Conservation (phyloP, 2,888 invertebrate genomes). For the Esperia sulphurella region DNA sequence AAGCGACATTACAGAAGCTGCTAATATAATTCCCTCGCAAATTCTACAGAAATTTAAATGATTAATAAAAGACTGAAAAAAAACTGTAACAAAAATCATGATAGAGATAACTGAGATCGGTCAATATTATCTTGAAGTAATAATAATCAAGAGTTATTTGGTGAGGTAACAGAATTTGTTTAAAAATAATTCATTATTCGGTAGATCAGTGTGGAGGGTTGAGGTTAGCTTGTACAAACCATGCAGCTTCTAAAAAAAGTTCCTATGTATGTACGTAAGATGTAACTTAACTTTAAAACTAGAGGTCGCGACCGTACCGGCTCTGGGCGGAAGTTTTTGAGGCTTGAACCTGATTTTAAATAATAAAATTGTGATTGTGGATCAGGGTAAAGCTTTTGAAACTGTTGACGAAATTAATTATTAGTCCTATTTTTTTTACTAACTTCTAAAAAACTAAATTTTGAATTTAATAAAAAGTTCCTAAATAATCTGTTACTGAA, state of each 20-base stretch:
- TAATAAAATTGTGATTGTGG: slow-evolving; percentile 55
- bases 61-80: not conserved
- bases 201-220: slow-evolving; percentile 77
- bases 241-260: slow-evolving; percentile 80
- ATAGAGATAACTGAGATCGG: slow-evolving; percentile 31
- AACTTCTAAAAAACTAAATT: not conserved
- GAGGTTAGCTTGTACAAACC: slow-evolving; percentile 79
- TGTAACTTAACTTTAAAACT: slow-evolving; percentile 73
- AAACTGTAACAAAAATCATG: slow-evolving; percentile 7
- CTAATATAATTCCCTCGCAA: too few species aligned
- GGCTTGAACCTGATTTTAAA: slow-evolving; percentile 47
- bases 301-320: slow-evolving; percentile 60
- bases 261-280: slow-evolving; percentile 80
- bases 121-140: slow-evolving; percentile 46
- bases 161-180: slow-evolving; percentile 62
- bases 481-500: not conserved
- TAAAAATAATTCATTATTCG: slow-evolving; percentile 62
- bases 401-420: slow-evolving; percentile 21
- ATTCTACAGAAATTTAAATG: not conserved
- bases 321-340: slow-evolving; percentile 33
- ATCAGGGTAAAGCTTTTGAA: slow-evolving; percentile 63
- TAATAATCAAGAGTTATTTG: slow-evolving; percentile 57
- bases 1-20: too few species aligned
- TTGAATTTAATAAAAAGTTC: not conserved
- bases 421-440: slow-evolving; percentile 11